Evolutionary conservation across 2,797 vertebrate species (phyloP), one percentile per base, ranked within the genome.

Genomic region (Epinephelus coioides): DNA sequence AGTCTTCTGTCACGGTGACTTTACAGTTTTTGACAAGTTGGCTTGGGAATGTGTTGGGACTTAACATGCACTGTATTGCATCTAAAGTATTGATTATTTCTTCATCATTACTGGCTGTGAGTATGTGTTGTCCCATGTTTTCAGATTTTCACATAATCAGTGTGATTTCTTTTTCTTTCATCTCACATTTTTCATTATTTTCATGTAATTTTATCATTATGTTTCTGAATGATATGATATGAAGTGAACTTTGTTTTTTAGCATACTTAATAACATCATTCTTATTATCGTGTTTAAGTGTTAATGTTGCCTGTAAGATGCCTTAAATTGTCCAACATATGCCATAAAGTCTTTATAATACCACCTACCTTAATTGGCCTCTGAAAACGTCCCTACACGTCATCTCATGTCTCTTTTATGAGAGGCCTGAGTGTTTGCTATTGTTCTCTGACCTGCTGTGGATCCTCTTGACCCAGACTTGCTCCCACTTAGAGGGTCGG

Each of bases 381-480:
- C 19, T 73, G 19, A 23, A 57, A 70, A 74, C 61, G 69, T 69
- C 60, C 57, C 50, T 6, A 30, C 61, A 67, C 2, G 2, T 80
- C 67, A 73, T 72, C 27, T 23, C 6, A 27, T 50, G 54, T 69
- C 61, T 68, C 73, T 69, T 56, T 81, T 64, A 44, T 61, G 25
- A 59, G 19, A 59, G 15, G 69, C 12, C 46, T 59, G 67, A 76
- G 50, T 74, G 83, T 82, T 78, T 85, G 69, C 65, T 84, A 64
- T 91, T 91, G 85, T 93, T 83, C 63, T 8, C 79, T 90, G 85
- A 90, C 91, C 91, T 86, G 79, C 81, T 71, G 83, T 53, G 56
- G 79, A 92, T 83, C 89, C 82, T 83, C 81, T 78, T 93, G 92
- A 94, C 95, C 93, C 93, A 93, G 91, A 94, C 93, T 90, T 94